A percentile compares a stretch with the other conserved stretches of the same genome.
These are phyloP conservation scores for Xiphophorus maculatus DNA, from an alignment of 2,113 vertebrate genomes.

Conservation along the genomic window DNA sequence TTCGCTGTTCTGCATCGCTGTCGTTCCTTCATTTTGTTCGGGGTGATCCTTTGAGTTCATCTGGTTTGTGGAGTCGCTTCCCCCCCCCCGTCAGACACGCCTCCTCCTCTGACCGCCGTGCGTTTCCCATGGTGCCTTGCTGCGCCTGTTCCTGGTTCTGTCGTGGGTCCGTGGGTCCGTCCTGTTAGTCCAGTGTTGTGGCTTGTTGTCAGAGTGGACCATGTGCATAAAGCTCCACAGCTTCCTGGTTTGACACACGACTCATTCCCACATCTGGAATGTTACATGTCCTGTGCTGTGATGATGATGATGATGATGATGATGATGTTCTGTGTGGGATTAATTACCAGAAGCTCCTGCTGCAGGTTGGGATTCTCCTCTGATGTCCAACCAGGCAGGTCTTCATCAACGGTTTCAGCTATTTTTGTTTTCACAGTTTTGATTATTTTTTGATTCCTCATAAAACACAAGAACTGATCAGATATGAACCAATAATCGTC, in stretches of 20 bases:
- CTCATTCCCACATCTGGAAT: slow-evolving; percentile 45
- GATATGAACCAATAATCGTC: neutral
- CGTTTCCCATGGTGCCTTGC: slow-evolving; percentile 70
- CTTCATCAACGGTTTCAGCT: neutral
- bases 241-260: slow-evolving; percentile 62
- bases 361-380: neutral
- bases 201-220: slow-evolving; percentile 68
- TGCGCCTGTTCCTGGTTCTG: slow-evolving; percentile 71
- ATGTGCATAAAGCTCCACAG: slow-evolving; percentile 66
- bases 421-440: slow-evolving; percentile 5
- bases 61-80: slow-evolving; percentile 61
- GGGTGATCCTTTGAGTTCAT: slow-evolving; percentile 65
- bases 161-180: slow-evolving; percentile 76
- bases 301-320: slow-evolving; percentile 16
- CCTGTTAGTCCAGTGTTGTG: slow-evolving; percentile 75
- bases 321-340: slow-evolving; percentile 15
- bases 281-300: slow-evolving; percentile 37
- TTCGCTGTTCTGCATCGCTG: slow-evolving; percentile 71
- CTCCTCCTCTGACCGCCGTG: slow-evolving; percentile 54
- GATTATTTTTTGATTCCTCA: neutral
- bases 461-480: neutral
- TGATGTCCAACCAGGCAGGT: neutral
- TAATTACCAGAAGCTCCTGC: neutral
- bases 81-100: slow-evolving; percentile 69
- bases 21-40: slow-evolving; percentile 49